Evolutionary conservation across 2,113 vertebrate species (phyloP).

Genomic region (Nyctibius bracteatus): DNA sequence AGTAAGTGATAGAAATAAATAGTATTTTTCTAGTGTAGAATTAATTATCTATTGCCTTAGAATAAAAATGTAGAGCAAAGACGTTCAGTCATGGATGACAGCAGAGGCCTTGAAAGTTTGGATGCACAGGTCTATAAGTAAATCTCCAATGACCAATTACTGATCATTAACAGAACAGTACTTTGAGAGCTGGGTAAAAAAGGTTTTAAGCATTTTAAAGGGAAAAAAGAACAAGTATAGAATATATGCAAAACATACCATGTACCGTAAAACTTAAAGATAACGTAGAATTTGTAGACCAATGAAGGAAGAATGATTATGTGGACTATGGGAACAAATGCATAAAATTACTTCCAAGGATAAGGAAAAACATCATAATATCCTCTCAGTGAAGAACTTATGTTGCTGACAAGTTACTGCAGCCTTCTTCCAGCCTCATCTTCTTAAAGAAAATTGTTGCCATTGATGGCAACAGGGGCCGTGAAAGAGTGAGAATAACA

Average conservation of each 20-base stretch:
- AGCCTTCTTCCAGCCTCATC: background rate
- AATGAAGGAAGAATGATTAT: background rate
- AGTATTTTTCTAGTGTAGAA: background rate
- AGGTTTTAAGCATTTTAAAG: background rate
- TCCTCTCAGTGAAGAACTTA: background rate
- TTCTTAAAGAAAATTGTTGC: background rate
- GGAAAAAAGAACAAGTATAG: background rate
- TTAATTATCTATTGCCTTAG: background rate
- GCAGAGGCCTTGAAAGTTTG: background rate
- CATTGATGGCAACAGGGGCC: too few species aligned
- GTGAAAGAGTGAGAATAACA: background rate
- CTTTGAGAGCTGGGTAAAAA: background rate
- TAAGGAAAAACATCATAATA: background rate
- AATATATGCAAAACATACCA: background rate
- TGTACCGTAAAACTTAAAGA: background rate
- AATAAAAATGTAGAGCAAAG: background rate
- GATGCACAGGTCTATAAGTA: background rate
- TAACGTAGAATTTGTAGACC: background rate
- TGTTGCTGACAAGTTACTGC: background rate
- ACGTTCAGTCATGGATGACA: background rate
- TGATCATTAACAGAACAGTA: background rate
- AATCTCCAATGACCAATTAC: background rate
- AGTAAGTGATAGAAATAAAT: background rate
- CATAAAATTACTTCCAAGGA: background rate
- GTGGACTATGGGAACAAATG: background rate